These are phyloP conservation scores for Eupithecia insigniata DNA, from an alignment of 2,888 invertebrate genomes.

Conservation along the genomic window DNA sequence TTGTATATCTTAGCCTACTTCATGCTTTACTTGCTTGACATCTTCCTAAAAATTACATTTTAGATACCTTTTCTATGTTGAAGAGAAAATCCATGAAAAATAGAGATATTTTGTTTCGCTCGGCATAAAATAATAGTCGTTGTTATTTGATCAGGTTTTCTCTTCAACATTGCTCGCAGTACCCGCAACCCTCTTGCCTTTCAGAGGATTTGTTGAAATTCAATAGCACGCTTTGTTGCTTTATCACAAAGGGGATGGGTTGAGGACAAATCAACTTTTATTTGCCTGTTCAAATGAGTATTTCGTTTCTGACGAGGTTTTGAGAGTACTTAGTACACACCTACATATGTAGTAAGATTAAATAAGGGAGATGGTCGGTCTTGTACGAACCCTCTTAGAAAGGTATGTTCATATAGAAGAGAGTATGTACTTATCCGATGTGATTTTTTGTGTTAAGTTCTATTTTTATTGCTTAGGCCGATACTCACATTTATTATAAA, in stretches of 20 bases:
- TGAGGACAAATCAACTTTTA: conserved; percentile 48
- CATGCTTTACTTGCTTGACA: conserved; percentile 56
- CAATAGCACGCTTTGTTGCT: conserved; percentile 65
- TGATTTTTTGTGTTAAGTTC: not conserved
- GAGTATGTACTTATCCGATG: conserved; percentile 1
- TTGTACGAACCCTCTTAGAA: not conserved
- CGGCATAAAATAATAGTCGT: conserved; percentile 41
- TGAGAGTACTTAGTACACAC: conserved; percentile 6
- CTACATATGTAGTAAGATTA: not conserved
- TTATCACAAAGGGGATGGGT: conserved; percentile 53
- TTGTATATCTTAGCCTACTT: conserved; percentile 53
- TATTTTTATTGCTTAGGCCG: not conserved
- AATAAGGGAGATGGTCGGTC: not conserved
- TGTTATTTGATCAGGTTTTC: conserved; percentile 56
- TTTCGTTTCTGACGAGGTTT: not conserved
- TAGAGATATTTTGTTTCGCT: conserved; percentile 25
- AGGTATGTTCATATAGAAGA: not conserved
- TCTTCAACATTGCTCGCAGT: conserved; percentile 50
- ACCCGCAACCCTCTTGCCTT: conserved; percentile 45
- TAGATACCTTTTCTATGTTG: conserved; percentile 1
- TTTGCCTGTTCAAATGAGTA: conserved; percentile 31
- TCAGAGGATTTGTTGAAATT: conserved; percentile 63
- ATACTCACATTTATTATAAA: not conserved
- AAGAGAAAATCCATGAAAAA: conserved; percentile 24
- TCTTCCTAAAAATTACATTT: not conserved